Evolutionary conservation across 2,797 vertebrate species (phyloP).

Genomic region (Argya squamiceps): DNA sequence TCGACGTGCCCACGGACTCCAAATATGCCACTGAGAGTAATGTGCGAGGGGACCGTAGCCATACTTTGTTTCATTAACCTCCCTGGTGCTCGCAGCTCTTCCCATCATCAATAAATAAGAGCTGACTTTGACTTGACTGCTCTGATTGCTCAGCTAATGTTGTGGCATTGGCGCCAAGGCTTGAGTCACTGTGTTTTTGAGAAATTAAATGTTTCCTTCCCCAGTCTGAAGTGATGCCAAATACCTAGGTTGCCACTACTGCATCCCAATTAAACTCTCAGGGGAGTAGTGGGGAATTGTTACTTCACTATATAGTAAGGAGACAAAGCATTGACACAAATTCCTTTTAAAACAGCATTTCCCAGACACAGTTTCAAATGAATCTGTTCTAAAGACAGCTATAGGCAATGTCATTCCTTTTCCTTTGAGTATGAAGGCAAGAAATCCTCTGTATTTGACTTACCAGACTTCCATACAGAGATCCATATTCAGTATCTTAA

Average conservation of each 20-base stretch:
- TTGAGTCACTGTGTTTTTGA: not conserved
- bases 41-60: not conserved
- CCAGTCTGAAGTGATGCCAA: not conserved
- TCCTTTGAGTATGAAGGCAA: not conserved
- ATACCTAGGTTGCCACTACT: not conserved
- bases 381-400: not conserved
- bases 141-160: not conserved
- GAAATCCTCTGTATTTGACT: not conserved
- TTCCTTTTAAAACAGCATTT: not conserved
- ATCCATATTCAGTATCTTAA: not conserved
- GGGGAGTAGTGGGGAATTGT: not conserved
- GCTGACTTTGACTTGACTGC: not conserved
- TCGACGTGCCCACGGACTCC: not conserved
- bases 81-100: not conserved
- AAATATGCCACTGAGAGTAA: not conserved
- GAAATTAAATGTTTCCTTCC: conserved; percentile 44
- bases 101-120: not conserved
- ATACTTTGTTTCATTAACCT: not conserved
- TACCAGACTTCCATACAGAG: not conserved
- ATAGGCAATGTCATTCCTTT: not conserved
- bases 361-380: not conserved
- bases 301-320: not conserved
- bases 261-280: not conserved
- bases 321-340: not conserved
- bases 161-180: not conserved